Evolutionary conservation across 1,140 invertebrate genomes (phyloP), one percentile per base, ranked within the genome.

Genomic region (Drosophila orena): DNA sequence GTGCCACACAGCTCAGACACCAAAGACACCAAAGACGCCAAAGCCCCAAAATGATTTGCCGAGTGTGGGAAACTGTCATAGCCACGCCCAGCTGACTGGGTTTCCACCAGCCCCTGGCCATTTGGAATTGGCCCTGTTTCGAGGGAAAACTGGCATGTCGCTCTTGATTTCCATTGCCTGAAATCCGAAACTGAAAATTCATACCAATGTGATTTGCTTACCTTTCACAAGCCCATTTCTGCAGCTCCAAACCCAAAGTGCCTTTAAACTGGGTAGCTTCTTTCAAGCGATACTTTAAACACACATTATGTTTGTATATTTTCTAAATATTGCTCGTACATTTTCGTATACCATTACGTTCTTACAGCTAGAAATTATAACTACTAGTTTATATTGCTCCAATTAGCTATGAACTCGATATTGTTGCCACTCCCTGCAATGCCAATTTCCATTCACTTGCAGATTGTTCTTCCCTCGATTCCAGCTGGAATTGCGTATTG

Each of bases 51-150:
- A 20, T 58, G 8, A 20, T 8, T 10, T 34, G 1, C 34, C 22
- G 30, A 75, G 71, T 75, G 72, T 81, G 79, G 69, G 79, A 83
- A 81, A 75, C 61, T 74, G 47, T 47, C 40, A 74, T 12, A 14
- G 46, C 24, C 72, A 75, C 71, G 52, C 58, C 70, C 58, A 20
- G 20, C 24, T 2, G 12, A 35, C 11, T 11, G 38, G 54, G 4
- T 11, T 38, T n/a, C 10, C 11, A 14, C 6, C 30, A 38, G 20
- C 49, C 61, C 4, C 2, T 0, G 60, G 47, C 5, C 14, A 34
- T 46, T 37, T 22, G 5, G 57, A 10, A 62, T 49, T 47, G 47
- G n/a, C 14, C 14, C 35, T 24, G 20, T 49, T 47, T 20, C 11
- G 1, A 46, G 24, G 10, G 40, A 69, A 49, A 35, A 24, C 40